A percentile compares a stretch with the other conserved stretches of the same genome.
These are phyloP conservation scores for Chaetops frenatus DNA, from an alignment of 2,113 vertebrate genomes.

Conservation along the genomic window DNA sequence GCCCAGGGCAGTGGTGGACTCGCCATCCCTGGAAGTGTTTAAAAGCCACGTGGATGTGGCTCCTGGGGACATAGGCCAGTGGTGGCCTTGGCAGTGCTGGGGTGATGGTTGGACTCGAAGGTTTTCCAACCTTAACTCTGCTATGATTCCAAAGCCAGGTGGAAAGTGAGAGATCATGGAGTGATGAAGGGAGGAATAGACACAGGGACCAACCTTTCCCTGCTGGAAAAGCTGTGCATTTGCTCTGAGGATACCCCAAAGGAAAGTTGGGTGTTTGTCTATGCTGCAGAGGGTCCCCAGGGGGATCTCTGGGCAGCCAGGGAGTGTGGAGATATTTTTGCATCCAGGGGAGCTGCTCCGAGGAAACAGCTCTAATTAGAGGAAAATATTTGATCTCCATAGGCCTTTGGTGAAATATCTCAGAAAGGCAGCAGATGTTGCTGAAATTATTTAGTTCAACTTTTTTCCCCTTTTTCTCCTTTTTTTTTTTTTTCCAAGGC, in stretches of 20 bases:
- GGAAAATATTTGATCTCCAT: slow-evolving; percentile 18
- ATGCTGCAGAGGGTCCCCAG: neutral
- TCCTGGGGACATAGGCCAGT: neutral
- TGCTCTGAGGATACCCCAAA: neutral
- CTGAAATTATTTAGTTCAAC: neutral
- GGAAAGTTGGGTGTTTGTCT: neutral
- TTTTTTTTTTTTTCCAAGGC: neutral
- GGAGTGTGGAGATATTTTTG: neutral
- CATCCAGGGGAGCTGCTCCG: neutral
- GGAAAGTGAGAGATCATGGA: rapidly evolving
- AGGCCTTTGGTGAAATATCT: slow-evolving; percentile 12
- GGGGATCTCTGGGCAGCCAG: neutral
- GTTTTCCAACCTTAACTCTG: neutral
- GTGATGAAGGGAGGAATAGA: neutral
- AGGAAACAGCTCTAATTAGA: slow-evolving; percentile 9
- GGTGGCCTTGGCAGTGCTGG: neutral
- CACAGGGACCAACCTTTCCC: neutral
- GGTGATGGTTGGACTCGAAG: neutral
- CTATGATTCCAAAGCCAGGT: neutral
- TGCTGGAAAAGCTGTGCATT: neutral
- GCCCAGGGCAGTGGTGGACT: neutral
- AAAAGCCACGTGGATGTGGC: neutral
- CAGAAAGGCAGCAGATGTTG: slow-evolving; percentile 30
- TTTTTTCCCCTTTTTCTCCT: neutral
- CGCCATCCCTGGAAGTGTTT: rapidly evolving